Percentiles rank a stretch among this genome's conserved stretches.
Evolutionary conservation across 2,888 invertebrate species (phyloP).

Genomic region (Pterostichus niger): DNA sequence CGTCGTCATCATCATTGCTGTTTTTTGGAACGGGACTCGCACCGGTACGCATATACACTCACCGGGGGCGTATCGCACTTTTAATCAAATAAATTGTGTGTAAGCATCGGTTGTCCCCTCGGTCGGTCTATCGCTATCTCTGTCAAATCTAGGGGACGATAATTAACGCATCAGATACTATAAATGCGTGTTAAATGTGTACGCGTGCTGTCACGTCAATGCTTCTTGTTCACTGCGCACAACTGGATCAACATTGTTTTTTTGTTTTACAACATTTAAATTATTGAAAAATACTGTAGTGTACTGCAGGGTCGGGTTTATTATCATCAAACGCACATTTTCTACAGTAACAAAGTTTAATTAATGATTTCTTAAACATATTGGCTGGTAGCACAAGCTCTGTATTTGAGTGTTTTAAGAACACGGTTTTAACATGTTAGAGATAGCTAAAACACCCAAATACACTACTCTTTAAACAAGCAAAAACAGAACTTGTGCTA

Average conservation of each 20-base stretch:
- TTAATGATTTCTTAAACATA: no score
- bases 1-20: slow-evolving; percentile 34
- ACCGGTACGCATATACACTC: neutral
- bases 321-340: no score
- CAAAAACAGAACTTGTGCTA: no score
- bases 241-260: neutral
- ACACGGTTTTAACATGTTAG: no score
- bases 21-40: slow-evolving; percentile 28
- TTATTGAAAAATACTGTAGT: no score
- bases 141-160: slow-evolving; percentile 62
- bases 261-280: no score
- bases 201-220: slow-evolving; percentile 70
- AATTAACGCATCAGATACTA: slow-evolving; percentile 72
- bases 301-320: no score
- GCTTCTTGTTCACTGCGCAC: slow-evolving; percentile 1
- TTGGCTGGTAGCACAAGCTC: no score
- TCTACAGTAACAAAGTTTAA: no score
- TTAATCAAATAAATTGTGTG: slow-evolving; percentile 67
- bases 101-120: slow-evolving; percentile 60
- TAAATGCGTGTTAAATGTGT: slow-evolving; percentile 74
- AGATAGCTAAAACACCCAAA: no score
- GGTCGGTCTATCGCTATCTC: slow-evolving; percentile 58
- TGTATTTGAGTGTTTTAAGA: no score
- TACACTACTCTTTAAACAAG: no score
- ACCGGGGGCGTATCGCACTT: slow-evolving; percentile 57